phyloP scores from a whole-genome alignment of 1,140 invertebrate genomes.

The Dysdera silvatica region DNA sequence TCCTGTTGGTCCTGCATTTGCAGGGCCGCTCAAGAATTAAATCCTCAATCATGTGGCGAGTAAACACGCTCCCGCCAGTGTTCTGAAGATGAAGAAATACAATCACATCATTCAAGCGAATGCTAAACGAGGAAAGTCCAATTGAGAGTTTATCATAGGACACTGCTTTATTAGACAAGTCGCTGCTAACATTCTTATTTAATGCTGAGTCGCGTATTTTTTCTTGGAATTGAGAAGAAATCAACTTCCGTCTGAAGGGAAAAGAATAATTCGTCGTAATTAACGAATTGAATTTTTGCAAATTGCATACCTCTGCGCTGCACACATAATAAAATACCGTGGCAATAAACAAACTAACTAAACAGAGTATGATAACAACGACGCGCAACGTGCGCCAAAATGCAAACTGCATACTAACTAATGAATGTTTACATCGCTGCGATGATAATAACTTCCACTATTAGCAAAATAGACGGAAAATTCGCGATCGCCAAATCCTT shows the following conservation, averaged over 20 bases:
- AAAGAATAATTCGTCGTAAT: conserved; percentile 10
- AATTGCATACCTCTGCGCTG: neutral
- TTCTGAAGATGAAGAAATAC: conserved; percentile 49
- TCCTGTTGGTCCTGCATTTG: conserved; percentile 23
- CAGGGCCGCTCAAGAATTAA: conserved; percentile 34
- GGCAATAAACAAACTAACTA: too few species aligned
- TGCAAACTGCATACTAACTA: too few species aligned
- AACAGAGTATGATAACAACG: too few species aligned
- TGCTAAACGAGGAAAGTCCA: conserved; percentile 18
- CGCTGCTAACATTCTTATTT: too few species aligned
- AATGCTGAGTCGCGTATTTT: neutral
- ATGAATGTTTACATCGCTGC: too few species aligned
- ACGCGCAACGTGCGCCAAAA: too few species aligned
- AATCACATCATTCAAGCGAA: conserved; percentile 40
- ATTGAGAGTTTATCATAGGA: neutral
- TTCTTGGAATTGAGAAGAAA: neutral
- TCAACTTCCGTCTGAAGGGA: neutral
- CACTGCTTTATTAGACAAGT: neutral
- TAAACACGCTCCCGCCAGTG: conserved; percentile 46
- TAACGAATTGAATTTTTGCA: conserved; percentile 12
- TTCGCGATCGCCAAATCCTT: too few species aligned
- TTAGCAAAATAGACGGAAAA: too few species aligned
- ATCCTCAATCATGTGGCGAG: conserved; percentile 44
- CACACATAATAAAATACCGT: too few species aligned
- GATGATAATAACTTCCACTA: too few species aligned